Conservation (phyloP, 2,113 vertebrate species). For the Neomonachus schauinslandi region DNA sequence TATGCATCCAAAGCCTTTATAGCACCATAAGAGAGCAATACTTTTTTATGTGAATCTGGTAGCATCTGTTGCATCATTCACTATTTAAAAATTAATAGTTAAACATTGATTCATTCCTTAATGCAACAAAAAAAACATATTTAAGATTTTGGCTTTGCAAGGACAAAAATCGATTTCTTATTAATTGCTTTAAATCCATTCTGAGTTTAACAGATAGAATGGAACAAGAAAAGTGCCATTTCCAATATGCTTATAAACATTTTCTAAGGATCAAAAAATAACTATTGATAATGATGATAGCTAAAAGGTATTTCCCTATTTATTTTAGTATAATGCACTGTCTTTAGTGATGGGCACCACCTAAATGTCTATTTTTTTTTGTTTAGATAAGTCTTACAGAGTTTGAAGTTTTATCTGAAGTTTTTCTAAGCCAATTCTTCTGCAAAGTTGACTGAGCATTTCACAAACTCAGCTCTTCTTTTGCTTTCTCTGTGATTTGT, state of each 20-base stretch:
- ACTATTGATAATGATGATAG: slow-evolving; percentile 31
- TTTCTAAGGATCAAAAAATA: slow-evolving; percentile 59
- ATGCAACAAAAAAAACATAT: slow-evolving; percentile 50
- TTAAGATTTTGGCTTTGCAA: slow-evolving; percentile 45
- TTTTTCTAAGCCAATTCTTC: slow-evolving; percentile 53
- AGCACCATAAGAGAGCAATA: background rate
- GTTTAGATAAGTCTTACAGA: background rate
- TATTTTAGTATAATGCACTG: slow-evolving; percentile 38
- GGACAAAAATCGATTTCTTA: slow-evolving; percentile 56
- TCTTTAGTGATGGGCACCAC: background rate
- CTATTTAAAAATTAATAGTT: slow-evolving; percentile 62
- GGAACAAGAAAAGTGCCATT: slow-evolving; percentile 37
- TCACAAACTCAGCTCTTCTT: slow-evolving; percentile 17
- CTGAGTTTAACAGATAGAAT: slow-evolving; percentile 45
- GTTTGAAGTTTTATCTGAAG: slow-evolving; percentile 27
- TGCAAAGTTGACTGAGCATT: slow-evolving; percentile 48
- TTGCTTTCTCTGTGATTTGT: background rate
- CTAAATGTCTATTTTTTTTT: slow-evolving; percentile 42
- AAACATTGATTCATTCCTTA: slow-evolving; percentile 40
- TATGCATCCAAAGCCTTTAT: background rate
- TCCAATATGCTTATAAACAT: slow-evolving; percentile 59
- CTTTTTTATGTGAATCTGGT: background rate
- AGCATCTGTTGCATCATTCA: background rate
- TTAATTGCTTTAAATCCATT: slow-evolving; percentile 68
- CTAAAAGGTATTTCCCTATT: slow-evolving; percentile 41